These are phyloP conservation scores for Eulemur rubriventer DNA, from an alignment of 2,797 vertebrate species.

Conservation along the genomic window DNA sequence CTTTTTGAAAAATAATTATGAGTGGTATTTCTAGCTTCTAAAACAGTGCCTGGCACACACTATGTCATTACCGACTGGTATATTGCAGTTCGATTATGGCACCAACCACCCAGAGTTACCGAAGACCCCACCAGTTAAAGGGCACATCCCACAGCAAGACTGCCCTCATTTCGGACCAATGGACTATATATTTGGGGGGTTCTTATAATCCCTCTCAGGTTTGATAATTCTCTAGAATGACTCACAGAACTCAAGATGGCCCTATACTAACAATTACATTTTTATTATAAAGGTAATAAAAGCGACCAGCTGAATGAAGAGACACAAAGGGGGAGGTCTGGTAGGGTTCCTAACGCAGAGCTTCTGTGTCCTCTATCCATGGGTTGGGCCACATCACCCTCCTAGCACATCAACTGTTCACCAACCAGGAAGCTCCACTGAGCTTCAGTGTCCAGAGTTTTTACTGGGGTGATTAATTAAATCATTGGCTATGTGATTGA, in stretches of 20 bases:
- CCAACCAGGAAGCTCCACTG: neutral
- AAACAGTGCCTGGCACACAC: neutral
- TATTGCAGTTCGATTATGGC: neutral
- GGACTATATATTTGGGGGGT: neutral
- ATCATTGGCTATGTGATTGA: neutral
- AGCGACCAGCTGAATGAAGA: neutral
- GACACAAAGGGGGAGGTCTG: neutral
- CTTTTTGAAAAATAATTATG: neutral
- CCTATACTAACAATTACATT: neutral
- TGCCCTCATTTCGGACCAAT: neutral
- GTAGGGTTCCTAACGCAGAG: neutral
- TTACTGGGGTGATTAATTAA: neutral
- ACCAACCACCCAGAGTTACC: neutral
- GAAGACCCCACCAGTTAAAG: neutral
- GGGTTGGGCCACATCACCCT: rapidly evolving
- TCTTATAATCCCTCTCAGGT: neutral
- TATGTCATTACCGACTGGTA: neutral
- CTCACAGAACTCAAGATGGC: neutral
- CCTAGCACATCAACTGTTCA: neutral
- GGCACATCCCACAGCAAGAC: neutral
- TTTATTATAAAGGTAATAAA: neutral
- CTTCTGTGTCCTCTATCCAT: neutral
- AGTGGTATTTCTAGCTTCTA: neutral
- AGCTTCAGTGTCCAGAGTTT: neutral
- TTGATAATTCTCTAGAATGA: neutral